Base-by-base conservation (phyloP, 2,797 vertebrate genomes). In the Gobio occitaniae region DNA sequence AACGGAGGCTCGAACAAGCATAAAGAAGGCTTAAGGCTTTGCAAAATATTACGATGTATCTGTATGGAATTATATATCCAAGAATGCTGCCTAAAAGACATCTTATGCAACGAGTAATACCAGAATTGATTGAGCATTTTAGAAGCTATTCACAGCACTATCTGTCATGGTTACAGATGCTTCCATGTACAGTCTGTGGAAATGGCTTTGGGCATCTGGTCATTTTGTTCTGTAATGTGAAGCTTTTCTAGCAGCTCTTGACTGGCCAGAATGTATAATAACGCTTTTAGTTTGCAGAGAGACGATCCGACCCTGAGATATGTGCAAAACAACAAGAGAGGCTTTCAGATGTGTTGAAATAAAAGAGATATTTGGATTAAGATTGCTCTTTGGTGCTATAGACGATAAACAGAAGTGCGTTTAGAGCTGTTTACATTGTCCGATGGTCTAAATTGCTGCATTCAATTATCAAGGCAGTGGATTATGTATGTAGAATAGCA, bases 181-280 rank as follows among this genome's bases (percentile, higher is more conserved):
- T 75, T 44, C 41, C 56, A 65, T 80, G 85, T 75, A n/a, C 48
- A 75, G 74, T 47, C 80, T 88, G 82, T 65, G 78, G 54, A 25
- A 48, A 75, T 50, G 68, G 69, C 59, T 72, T 65, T 83, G 65
- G 86, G 83, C 79, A 61, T 84, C 69, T 80, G 82, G 71, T 78
- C 32, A 19, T 47, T 41, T 65, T 86, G 80, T 59, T 25, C 63
- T 83, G 36, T 70, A 44, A 66, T 66, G 21, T 75, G 17, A 70
- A 63, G 87, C 69, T 41, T 48, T 84, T 80, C 80, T 80, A 71
- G 52, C 54, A 78, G 76, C 74, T 85, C 83, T 83, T 47, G 29
- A 84, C 83, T 66, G 72, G 15, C 47, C 52, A 47, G 89, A 82
- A 89, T 89, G 87, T 80, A 84, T 90, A 84, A 86, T 87, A 86